Base-by-base conservation (phyloP, 2,113 vertebrate genomes). In the Hippoglossus stenolepis region DNA sequence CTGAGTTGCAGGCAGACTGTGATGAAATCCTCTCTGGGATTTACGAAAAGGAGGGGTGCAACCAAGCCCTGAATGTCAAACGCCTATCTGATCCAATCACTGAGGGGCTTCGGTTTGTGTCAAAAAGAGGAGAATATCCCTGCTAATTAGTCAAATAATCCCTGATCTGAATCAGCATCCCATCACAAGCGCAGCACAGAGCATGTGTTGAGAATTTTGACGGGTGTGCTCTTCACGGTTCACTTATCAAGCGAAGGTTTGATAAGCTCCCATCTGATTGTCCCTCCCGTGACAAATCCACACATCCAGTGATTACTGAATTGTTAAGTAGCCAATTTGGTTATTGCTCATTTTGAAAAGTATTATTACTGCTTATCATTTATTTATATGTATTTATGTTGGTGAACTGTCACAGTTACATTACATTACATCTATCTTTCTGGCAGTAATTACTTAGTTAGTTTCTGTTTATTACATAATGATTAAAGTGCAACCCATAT, bases 111-210 rank as follows among this genome's bases (percentile, higher is more conserved):
- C 57, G 11, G 47, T 43, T 80, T 45, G 47, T 66, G 66, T 73
- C 77, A 79, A 65, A 77, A 56, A 71, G 69, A 72, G 35, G 24
- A 84, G 70, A 76, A 57, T 17, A 68, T 82, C 77, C 35, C 21
- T 12, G 7, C 43, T 75, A 85, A 85, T 90, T 82, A 84, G 81
- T 6, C 31, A 51, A 82, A 77, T 79, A 84, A 85, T 83, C 82
- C 63, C 72, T 51, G 63, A 77, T 81, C 60, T 70, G 78, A 82
- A 61, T 71, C 74, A n/a, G 14, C n/a, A 6, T 38, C 53, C 14
- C 23, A 9, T 47, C 53, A 0, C 21, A 14, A 4, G 28, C 15
- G 4, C 71, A 26, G 51, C 23, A n/a, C 60, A 7, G 5, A 77
- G 65, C 66, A 53, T 75, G 74, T 72, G 68, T 59, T 45, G 65